Base-by-base conservation (phyloP, 2,113 vertebrate species). In the Trinectes maculatus region DNA sequence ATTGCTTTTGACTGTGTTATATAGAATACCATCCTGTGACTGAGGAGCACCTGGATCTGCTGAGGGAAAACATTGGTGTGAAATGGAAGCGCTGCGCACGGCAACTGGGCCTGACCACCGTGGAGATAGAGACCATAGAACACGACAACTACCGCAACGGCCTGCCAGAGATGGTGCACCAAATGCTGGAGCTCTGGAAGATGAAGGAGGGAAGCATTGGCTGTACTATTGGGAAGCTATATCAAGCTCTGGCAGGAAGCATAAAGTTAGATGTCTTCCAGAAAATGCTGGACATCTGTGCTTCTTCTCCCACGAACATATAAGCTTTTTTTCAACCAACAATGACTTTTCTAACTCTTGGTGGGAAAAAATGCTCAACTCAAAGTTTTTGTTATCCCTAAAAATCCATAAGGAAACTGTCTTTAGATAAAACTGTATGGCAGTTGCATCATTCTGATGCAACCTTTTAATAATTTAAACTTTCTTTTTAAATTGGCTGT, bases 111-210 rank as follows among this genome's bases (percentile, higher is more conserved):
- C 93, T 99, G 73, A 74, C 43, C 0, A 53, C 87, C 0, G 88
- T 96, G 0, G 95, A 98, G 31, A 93, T 99, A 9, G 95, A 99
- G 2, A 94, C 93, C 85, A 97, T 98, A 2, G 95, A 96, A 48
- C 95, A 98, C 0, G 96, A 97, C 88, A 95, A 89, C 8, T 89
- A 86, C 52, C 92, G 94, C 0, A 94, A 98, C 5, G 97, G 98
- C 39, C 90, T 99, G 3, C 92, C 91, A 1, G 98, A 99, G 80
- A 96, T 95, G 81, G 96, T 98, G 58, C 93, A 96, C 80, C 96
- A 99, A 88, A 96, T 94, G 94, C 89, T 99, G 63, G 92, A 91
- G 9, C 91, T 81, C 36, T 99, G 98, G 98, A 87, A 55, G 70
- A 98, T 97, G 96, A 93, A 92, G 77, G 93, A 95, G 71, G 97